Conservation (phyloP, 1,140 invertebrate species). For the Oreohelix idahoensis region DNA sequence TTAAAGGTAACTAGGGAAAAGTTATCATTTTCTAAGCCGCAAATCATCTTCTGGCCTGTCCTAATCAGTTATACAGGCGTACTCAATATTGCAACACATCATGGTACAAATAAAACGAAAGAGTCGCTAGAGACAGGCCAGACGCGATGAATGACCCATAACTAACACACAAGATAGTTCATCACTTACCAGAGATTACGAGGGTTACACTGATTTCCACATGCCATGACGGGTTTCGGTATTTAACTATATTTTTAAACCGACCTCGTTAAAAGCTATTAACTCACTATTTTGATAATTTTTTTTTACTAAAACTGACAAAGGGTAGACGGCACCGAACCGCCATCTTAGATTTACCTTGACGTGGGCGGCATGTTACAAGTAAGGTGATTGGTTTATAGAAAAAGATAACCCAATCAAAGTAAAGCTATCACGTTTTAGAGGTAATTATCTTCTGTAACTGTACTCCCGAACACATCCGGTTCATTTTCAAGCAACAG, state of each 20-base stretch:
- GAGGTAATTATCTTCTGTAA: constrained; percentile 26
- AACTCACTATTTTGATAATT: neutral
- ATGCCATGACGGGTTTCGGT: constrained; percentile 31
- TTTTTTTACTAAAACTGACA: constrained; percentile 25
- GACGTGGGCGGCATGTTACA: constrained; percentile 5
- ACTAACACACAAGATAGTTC: neutral
- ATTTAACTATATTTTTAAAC: neutral
- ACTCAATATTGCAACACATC: too few relatives aligned
- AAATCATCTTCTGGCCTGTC: too few relatives aligned
- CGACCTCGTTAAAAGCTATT: neutral
- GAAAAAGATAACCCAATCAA: constrained; percentile 24
- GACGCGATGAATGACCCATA: constrained; percentile 20
- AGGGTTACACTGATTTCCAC: constrained; percentile 57
- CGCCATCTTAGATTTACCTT: constrained; percentile 45
- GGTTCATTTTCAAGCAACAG: neutral
- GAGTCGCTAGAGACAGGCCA: too few relatives aligned
- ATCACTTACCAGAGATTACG: constrained; percentile 57
- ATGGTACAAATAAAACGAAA: too few relatives aligned
- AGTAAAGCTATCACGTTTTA: neutral
- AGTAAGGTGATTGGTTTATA: constrained; percentile 23
- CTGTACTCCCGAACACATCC: neutral
- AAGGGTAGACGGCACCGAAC: constrained; percentile 30
- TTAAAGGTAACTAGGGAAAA: too few relatives aligned
- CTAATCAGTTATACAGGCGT: too few relatives aligned
- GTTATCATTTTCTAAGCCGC: too few relatives aligned